Evolutionary conservation across 2,888 invertebrate species (phyloP).

Genomic region (Xestia rhomboidea): DNA sequence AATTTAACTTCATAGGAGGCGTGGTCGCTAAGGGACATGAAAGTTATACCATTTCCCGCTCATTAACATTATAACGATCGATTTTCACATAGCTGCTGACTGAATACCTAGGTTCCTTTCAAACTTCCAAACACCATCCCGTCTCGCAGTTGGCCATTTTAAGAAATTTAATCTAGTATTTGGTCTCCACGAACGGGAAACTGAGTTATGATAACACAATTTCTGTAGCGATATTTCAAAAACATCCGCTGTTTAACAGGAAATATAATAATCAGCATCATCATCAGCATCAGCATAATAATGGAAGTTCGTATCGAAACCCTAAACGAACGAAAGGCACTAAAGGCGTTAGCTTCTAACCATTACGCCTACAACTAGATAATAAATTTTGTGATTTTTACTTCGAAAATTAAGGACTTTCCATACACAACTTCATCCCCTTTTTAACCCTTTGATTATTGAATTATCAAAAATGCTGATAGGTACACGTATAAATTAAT

Average conservation of each 20-base stretch:
- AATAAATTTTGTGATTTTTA: too few species aligned
- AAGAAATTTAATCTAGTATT: slow-evolving; percentile 6
- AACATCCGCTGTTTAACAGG: slow-evolving; percentile 6
- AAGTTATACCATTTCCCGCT: slow-evolving; percentile 18
- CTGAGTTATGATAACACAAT: slow-evolving; percentile 5
- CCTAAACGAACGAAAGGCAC: slow-evolving; percentile 2
- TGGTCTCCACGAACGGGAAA: slow-evolving; percentile 14
- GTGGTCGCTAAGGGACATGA: slow-evolving; percentile 10
- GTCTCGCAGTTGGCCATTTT: slow-evolving; percentile 8
- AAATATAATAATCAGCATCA: slow-evolving; percentile 25
- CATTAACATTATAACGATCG: slow-evolving; percentile 13
- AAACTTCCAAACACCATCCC: neutral
- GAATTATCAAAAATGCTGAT: too few species aligned
- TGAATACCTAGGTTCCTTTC: neutral
- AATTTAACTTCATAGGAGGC: slow-evolving; percentile 20
- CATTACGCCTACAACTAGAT: too few species aligned
- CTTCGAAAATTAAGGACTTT: too few species aligned
- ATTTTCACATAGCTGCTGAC: slow-evolving; percentile 5
- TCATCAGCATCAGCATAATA: neutral
- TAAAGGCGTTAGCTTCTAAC: too few species aligned
- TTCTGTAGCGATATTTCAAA: slow-evolving; percentile 15
- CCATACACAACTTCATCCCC: too few species aligned
- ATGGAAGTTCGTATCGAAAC: slow-evolving; percentile 3
- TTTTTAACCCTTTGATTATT: too few species aligned
- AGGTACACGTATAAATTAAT: too few species aligned